A percentile compares a stretch with the other conserved stretches of the same genome.
Conservation (phyloP, 1,140 invertebrate species). For the Pseudobourletiella spinata region DNA sequence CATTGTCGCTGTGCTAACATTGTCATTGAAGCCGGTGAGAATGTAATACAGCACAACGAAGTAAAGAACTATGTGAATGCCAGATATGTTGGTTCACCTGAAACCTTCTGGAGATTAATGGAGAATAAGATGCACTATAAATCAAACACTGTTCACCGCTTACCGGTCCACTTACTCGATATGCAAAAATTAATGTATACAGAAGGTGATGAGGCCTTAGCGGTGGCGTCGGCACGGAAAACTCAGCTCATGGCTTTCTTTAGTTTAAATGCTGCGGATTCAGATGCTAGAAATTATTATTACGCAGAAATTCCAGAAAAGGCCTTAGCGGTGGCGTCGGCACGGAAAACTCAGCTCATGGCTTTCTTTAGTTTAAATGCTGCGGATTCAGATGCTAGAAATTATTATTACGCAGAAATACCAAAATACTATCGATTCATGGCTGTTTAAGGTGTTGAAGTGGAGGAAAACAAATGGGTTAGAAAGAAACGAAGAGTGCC, state of each 20-base stretch:
- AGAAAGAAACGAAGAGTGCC: conserved; percentile 19
- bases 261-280: conserved; percentile 8
- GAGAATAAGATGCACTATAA: conserved; percentile 33
- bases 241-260: conserved; percentile 30
- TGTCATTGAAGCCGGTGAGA: neutral
- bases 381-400: neutral
- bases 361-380: conserved; percentile 28
- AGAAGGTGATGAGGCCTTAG: conserved; percentile 26
- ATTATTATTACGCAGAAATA: conserved; percentile 22
- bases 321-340: conserved; percentile 9
- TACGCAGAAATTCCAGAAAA: conserved; percentile 31
- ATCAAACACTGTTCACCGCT: conserved; percentile 39
- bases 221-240: conserved; percentile 10
- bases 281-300: neutral
- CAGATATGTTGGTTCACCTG: conserved; percentile 37
- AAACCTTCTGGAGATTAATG: conserved; percentile 38
- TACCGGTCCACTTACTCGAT: conserved; percentile 45
- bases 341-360: conserved; percentile 22
- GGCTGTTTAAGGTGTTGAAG: conserved; percentile 10
- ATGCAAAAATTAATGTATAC: conserved; percentile 39
- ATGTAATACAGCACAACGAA: conserved; percentile 33
- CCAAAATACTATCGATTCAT: conserved; percentile 4
- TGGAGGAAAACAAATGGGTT: conserved; percentile 20
- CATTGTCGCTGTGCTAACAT: conserved; percentile 23
- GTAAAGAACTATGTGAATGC: conserved; percentile 27